These are phyloP conservation scores for Lottia scabra DNA, from an alignment of 2,888 invertebrate genomes.

Conservation along the genomic window DNA sequence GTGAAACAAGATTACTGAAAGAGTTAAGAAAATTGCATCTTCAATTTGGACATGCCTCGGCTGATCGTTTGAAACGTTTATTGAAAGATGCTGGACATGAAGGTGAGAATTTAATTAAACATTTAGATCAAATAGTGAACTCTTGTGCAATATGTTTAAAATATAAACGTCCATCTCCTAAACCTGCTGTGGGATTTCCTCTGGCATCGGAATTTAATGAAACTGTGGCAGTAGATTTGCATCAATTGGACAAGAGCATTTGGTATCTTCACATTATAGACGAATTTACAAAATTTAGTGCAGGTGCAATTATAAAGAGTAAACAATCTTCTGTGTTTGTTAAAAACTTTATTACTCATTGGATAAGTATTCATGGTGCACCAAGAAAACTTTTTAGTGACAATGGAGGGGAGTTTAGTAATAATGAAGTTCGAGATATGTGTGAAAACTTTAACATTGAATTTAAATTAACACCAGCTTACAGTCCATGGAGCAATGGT, in stretches of 20 bases:
- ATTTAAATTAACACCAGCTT: conserved; percentile 21
- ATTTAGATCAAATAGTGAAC: conserved; percentile 19
- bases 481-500: conserved; percentile 26
- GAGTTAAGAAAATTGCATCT: conserved; percentile 30
- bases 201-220: conserved; percentile 22
- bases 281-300: conserved; percentile 8
- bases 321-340: conserved; percentile 18
- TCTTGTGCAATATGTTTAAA: conserved; percentile 23
- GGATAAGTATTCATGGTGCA: conserved; percentile 21
- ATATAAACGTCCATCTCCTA: conserved; percentile 7
- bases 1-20: conserved; percentile 2
- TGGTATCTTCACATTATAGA: conserved; percentile 20
- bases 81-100: conserved; percentile 28
- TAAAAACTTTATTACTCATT: conserved; percentile 16
- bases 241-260: conserved; percentile 9
- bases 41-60: conserved; percentile 38
- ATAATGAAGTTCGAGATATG: conserved; percentile 16
- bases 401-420: conserved; percentile 20
- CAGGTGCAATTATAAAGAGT: conserved; percentile 8
- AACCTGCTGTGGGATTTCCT: conserved; percentile 15
- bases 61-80: conserved; percentile 24
- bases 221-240: conserved; percentile 20
- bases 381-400: conserved; percentile 13
- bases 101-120: conserved; percentile 11
- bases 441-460: conserved; percentile 16